Evolutionary conservation across 1,140 invertebrate species (phyloP).

Genomic region (Cephus cinctus): DNA sequence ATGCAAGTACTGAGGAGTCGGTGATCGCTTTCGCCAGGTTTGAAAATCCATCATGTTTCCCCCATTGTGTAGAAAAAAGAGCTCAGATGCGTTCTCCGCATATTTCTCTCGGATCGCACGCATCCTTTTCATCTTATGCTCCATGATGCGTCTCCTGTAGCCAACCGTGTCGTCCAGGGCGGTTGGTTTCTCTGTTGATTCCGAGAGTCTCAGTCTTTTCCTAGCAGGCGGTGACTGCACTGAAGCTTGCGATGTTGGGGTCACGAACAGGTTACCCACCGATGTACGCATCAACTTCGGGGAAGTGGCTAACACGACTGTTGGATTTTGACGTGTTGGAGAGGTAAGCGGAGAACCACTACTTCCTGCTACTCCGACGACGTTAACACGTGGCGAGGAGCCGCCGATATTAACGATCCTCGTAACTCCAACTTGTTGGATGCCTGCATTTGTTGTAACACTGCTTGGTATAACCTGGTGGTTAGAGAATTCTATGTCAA

Average conservation of each 20-base stretch:
- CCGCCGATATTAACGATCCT: conserved; percentile 50
- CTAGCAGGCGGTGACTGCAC: conserved; percentile 35
- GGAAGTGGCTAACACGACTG: conserved; percentile 49
- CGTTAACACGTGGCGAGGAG: conserved; percentile 40
- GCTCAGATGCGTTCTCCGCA: conserved; percentile 77
- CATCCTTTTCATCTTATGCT: conserved; percentile 53
- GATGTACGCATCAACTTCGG: conserved; percentile 48
- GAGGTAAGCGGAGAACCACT: conserved; percentile 39
- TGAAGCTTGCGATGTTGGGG: conserved; percentile 34
- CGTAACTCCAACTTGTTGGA: conserved; percentile 50
- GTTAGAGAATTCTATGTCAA: no score
- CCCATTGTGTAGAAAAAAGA: conserved; percentile 81
- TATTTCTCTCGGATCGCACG: conserved; percentile 60
- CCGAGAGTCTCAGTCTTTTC: conserved; percentile 49
- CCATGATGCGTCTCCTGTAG: conserved; percentile 49
- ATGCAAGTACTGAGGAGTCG: conserved; percentile 68
- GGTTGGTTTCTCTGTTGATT: conserved; percentile 36
- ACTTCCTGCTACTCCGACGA: conserved; percentile 37
- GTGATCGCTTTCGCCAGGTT: conserved; percentile 76
- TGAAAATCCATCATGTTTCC: conserved; percentile 87
- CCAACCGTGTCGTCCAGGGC: conserved; percentile 35
- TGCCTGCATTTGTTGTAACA: conserved; percentile 37
- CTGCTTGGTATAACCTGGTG: conserved; percentile 47
- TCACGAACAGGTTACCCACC: conserved; percentile 43
- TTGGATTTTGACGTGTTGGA: conserved; percentile 39